Conservation (phyloP, 2,113 vertebrate genomes). For the Hydropotes inermis region DNA sequence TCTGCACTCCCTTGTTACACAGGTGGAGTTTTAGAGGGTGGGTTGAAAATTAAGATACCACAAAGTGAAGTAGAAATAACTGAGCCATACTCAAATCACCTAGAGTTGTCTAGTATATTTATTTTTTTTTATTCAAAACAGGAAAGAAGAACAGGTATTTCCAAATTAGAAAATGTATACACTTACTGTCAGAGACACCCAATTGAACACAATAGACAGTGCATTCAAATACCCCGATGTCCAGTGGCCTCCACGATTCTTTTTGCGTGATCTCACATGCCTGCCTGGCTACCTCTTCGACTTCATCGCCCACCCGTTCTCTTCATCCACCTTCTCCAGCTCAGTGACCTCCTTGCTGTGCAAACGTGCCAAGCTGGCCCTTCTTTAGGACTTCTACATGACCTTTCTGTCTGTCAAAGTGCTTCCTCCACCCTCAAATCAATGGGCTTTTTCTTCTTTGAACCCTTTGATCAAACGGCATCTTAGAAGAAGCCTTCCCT, state of each 20-base stretch:
- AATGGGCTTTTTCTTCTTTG: background rate
- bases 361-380: background rate
- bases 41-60: slow-evolving; percentile 79
- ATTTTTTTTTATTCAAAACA: slow-evolving; percentile 64
- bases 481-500: background rate
- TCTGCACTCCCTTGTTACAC: slow-evolving; percentile 72
- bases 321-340: background rate
- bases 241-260: background rate
- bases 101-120: slow-evolving; percentile 33
- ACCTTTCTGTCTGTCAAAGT: background rate
- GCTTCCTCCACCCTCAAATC: background rate
- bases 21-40: slow-evolving; percentile 74
- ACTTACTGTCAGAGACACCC: background rate
- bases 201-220: background rate
- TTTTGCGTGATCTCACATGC: background rate
- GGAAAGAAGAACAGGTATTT: slow-evolving; percentile 43
- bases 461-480: background rate
- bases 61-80: slow-evolving; percentile 75
- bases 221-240: background rate
- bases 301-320: background rate
- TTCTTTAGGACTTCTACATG: background rate
- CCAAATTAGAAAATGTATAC: slow-evolving; percentile 42
- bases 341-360: background rate
- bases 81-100: slow-evolving; percentile 53
- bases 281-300: background rate